Base-by-base conservation (phyloP, 2,888 invertebrate genomes). In the Hecatera dysodea region DNA sequence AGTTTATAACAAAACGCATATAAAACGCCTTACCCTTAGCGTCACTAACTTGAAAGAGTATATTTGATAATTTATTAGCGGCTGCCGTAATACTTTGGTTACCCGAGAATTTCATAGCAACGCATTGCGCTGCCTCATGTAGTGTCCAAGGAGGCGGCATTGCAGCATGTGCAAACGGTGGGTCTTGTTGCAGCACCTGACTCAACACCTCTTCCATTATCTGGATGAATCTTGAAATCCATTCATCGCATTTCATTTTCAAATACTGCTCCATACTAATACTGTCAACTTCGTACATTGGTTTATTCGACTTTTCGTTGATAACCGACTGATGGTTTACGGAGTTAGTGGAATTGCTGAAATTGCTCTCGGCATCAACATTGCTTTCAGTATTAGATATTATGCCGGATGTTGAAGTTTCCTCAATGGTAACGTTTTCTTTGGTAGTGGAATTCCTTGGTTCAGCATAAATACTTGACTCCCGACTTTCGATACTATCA, bases 151-250 rank as follows among this genome's bases (percentile, higher is more conserved):
- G 93, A 0, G 94, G 92, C 1, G 91, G 91, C 74, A 91, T 81
- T 15, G 81, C 75, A 24, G 75, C 81, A 53, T 87, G 78, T 39
- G 76, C 64, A 75, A 85, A 89, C 2, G 76, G 55, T 1, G 90
- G 85, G 29, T 91, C 87, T 71, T 87, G 88, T 24, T 89, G 87
- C 67, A 95, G 83, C 46, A 94, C 85, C 72, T 92, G 90, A 44
- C 89, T 88, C 39, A 95, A 78, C 12, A 88, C 92, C 70, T 95
- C 94, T 82, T 95, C 95, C 94, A 96, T 95, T 86, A 94, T 93
- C 85, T 95, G 94, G 22, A 90, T 83, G 76, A 93, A 95, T 68
- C 93, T 90, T 42, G 92, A 92, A 11, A 94, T 84, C 93, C 93
- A 95, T 81, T 95, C 94, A 48, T 95, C 94, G 48, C 86, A 84